Evolutionary conservation across 1,140 invertebrate species (phyloP).

Genomic region (Cephus cinctus): DNA sequence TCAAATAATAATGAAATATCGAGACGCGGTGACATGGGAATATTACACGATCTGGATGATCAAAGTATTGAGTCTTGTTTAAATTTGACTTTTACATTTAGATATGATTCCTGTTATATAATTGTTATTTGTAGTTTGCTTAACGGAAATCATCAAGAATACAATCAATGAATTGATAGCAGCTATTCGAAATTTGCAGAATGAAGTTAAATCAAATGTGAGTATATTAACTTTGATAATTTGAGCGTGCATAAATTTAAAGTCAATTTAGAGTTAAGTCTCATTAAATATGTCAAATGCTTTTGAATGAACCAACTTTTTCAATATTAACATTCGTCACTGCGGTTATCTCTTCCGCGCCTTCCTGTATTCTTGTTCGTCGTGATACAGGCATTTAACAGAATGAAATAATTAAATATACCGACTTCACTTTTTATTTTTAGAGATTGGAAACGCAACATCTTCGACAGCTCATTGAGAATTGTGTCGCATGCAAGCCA

Average conservation of each 20-base stretch:
- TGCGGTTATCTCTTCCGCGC: too few species aligned
- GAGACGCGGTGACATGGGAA: neutral
- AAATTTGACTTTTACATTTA: neutral
- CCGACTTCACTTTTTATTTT: constrained; percentile 27
- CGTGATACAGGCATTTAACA: too few species aligned
- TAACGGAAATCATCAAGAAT: constrained; percentile 63
- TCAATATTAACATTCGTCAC: too few species aligned
- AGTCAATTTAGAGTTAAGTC: too few species aligned
- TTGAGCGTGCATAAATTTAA: too few species aligned
- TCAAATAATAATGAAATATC: constrained; percentile 28
- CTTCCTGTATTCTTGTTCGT: too few species aligned
- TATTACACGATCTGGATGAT: constrained; percentile 1
- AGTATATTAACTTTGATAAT: constrained; percentile 16
- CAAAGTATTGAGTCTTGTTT: constrained; percentile 22
- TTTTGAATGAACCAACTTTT: too few species aligned
- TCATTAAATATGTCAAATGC: too few species aligned
- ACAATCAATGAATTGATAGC: constrained; percentile 73
- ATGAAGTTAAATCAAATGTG: constrained; percentile 64
- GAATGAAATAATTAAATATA: neutral
- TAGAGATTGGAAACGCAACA: constrained; percentile 72
- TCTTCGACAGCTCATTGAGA: constrained; percentile 70
- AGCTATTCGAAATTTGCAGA: constrained; percentile 67
- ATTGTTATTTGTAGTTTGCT: constrained; percentile 53
- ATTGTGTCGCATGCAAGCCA: constrained; percentile 72
- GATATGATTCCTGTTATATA: neutral